Percentiles rank a stretch among this genome's conserved stretches.
phyloP scores from a whole-genome alignment of 1,140 invertebrate species.

The Microplitis mediator region DNA sequence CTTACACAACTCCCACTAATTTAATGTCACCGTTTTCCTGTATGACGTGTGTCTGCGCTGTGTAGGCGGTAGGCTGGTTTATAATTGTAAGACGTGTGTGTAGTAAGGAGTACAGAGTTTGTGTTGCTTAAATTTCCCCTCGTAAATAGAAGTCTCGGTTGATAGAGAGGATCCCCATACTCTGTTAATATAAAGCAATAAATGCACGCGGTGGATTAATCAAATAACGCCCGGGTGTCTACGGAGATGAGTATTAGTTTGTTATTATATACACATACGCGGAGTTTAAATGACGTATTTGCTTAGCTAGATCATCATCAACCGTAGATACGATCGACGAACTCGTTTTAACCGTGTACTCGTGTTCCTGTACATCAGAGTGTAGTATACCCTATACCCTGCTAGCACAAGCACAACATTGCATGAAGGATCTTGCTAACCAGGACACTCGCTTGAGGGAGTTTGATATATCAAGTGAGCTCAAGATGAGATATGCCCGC shows the following conservation, averaged over 20 bases:
- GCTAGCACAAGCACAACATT: neutral
- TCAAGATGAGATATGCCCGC: conserved; percentile 13
- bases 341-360: no score
- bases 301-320: conserved; percentile 6
- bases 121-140: neutral
- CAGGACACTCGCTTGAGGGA: conserved; percentile 4
- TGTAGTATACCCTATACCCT: no score
- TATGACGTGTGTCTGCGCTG: neutral
- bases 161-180: neutral
- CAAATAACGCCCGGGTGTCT: neutral
- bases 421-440: neutral
- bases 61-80: neutral
- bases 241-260: neutral
- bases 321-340: conserved; percentile 14
- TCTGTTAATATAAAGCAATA: neutral
- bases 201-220: neutral
- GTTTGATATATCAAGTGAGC: conserved; percentile 18
- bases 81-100: conserved; percentile 1
- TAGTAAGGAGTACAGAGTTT: neutral
- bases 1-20: conserved; percentile 37
- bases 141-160: neutral
- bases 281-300: neutral
- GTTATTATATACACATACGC: neutral
- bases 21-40: conserved; percentile 33
- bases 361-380: no score